Base-by-base conservation (phyloP, 2,797 vertebrate species). In the Xenopus petersii region DNA sequence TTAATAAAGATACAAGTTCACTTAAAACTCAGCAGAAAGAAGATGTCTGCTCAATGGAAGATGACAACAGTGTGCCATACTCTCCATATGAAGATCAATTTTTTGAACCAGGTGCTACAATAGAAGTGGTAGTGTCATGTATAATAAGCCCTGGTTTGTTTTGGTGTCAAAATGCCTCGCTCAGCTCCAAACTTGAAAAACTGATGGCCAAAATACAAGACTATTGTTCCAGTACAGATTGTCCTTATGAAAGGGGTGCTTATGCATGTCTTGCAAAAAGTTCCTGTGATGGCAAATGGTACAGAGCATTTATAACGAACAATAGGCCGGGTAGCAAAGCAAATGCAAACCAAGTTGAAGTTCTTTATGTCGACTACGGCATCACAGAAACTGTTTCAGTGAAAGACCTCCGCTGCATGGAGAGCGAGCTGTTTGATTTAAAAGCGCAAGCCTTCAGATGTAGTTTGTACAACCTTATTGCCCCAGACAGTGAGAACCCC, bases 371-470 rank as follows among this genome's bases (percentile, higher is more conserved):
- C 56, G 98, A 99, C 83, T 98, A 94, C 60, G 98, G 98, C 49
- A 94, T 94, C 74, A 93, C 80, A 11, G 91, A 89, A 48, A 83
- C 76, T 0, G 88, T 98, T 4, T 80, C 91, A 16, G 2, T 94
- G 51, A 84, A 82, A 12, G 88, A 94, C 65, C 85, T 98, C 33
- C 89, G 94, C 64, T 88, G 81, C 16, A 92, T 93, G 67, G 56
- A 67, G 12, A 88, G 91, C 16, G 76, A 81, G 1, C 97, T 98
- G 80, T 88, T 98, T 6, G 76, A 81, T 30, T 77, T 97, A 17
- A 89, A 89, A 36, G 91, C 93, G 68, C 96, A 98, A 84, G 96
- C 97, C 51, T 96, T 98, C 84, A 91, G 93, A 78, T 99, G 98
- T 84, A 96, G 95, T 81, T 88, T 99, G 78, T 93, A 95, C 79